Percentiles rank a stretch among this genome's conserved stretches.
phyloP scores from a whole-genome alignment of 2,888 invertebrate genomes.

The Heliconius hortense region DNA sequence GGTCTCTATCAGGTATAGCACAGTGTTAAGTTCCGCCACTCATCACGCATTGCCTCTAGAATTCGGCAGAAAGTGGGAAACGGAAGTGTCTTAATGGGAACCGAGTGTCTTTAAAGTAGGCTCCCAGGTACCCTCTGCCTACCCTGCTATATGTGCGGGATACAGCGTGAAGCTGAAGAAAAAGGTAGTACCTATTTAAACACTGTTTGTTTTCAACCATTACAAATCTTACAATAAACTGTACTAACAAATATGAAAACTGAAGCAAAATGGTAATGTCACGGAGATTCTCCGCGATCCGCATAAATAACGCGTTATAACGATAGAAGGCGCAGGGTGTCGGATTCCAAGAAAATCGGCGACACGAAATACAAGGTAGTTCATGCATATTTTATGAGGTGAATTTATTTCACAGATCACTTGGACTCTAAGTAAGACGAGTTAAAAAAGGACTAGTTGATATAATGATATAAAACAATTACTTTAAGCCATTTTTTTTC shows the following conservation, averaged over 20 bases:
- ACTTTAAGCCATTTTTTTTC: neutral
- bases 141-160: neutral
- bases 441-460: neutral
- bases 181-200: too few relatives aligned
- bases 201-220: neutral
- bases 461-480: slow-evolving; percentile 4
- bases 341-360: slow-evolving; percentile 20
- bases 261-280: slow-evolving; percentile 10
- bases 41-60: too few relatives aligned
- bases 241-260: slow-evolving; percentile 1
- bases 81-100: neutral
- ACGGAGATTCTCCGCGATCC: neutral
- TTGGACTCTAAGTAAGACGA: neutral
- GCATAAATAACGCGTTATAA: slow-evolving; percentile 20
- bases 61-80: too few relatives aligned
- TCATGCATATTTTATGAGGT: slow-evolving; percentile 39
- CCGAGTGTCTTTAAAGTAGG: neutral
- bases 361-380: slow-evolving; percentile 19
- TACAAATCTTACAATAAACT: neutral
- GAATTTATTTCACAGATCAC: slow-evolving; percentile 37
- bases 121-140: neutral
- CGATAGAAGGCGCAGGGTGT: slow-evolving; percentile 18
- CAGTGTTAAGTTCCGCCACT: too few relatives aligned
- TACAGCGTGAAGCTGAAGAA: neutral
- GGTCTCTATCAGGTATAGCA: too few relatives aligned